Conservation (phyloP, 2,113 vertebrate genomes). For the Corynorhinus townsendii region DNA sequence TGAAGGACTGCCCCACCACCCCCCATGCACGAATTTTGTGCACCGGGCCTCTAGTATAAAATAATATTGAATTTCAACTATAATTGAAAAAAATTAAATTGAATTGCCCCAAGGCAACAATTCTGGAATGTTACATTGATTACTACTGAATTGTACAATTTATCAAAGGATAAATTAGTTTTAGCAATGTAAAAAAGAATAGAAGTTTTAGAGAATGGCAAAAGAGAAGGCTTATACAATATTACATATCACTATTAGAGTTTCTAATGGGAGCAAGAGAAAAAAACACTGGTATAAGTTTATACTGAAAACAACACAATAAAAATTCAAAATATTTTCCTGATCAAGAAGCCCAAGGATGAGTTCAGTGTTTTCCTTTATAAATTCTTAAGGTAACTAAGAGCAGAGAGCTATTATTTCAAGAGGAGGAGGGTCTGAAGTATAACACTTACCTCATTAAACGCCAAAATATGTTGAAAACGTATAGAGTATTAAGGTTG, state of each 20-base stretch:
- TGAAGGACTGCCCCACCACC: too few species aligned
- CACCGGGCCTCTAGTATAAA: not conserved
- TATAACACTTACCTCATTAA: not conserved
- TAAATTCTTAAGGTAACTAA: not conserved
- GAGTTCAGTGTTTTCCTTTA: not conserved
- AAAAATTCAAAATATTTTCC: not conserved
- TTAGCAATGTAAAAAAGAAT: not conserved
- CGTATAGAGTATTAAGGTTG: not conserved
- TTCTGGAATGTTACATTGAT: not conserved
- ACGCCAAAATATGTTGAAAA: slow-evolving; percentile 9
- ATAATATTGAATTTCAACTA: not conserved
- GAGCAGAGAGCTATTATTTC: not conserved
- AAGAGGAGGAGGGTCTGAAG: not conserved
- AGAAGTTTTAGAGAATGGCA: not conserved
- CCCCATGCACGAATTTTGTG: too few species aligned
- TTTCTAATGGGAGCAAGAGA: not conserved
- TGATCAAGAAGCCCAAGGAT: not conserved
- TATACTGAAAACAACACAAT: not conserved
- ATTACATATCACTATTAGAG: not conserved
- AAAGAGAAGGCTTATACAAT: not conserved
- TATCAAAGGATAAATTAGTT: not conserved
- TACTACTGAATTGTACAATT: not conserved
- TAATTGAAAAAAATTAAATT: not conserved
- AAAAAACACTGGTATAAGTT: not conserved
- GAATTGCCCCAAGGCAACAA: not conserved